Evolutionary conservation across 2,113 vertebrate species (phyloP).

Genomic region (Dipodomys merriami): DNA sequence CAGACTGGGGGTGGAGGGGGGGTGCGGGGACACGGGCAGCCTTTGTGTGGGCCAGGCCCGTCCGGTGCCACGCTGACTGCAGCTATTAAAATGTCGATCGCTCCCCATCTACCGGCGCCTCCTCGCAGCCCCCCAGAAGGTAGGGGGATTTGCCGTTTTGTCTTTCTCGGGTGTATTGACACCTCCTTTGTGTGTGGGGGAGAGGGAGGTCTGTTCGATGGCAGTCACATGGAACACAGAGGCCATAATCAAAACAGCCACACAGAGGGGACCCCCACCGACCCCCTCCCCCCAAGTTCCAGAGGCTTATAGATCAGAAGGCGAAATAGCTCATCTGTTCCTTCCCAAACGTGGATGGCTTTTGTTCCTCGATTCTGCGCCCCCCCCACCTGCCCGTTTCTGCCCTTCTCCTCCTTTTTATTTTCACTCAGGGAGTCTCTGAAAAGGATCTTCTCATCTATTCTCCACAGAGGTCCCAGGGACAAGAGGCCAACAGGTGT

Average conservation of each 20-base stretch:
- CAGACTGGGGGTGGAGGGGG: background rate
- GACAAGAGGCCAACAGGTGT: constrained; percentile 44
- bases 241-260: constrained; percentile 50
- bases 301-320: constrained; percentile 69
- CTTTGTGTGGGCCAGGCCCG: constrained; percentile 58
- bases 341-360: background rate
- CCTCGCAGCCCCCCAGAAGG: constrained; percentile 7
- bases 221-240: background rate
- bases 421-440: background rate
- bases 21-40: background rate
- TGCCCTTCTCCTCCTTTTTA: constrained; percentile 23
- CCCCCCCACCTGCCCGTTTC: background rate
- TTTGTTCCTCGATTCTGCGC: background rate
- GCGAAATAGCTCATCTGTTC: constrained; percentile 3
- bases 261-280: constrained; percentile 52
- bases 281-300: constrained; percentile 56
- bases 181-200: constrained; percentile 29
- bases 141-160: constrained; percentile 28
- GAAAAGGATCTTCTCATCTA: constrained; percentile 47
- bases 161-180: constrained; percentile 48
- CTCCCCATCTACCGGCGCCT: background rate
- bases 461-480: background rate
- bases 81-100: constrained; percentile 54
- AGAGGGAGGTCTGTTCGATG: constrained; percentile 64
- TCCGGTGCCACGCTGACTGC: background rate